Evolutionary conservation across 2,888 invertebrate genomes (phyloP), one percentile per base, ranked within the genome.

Genomic region (Heliconius cydno): DNA sequence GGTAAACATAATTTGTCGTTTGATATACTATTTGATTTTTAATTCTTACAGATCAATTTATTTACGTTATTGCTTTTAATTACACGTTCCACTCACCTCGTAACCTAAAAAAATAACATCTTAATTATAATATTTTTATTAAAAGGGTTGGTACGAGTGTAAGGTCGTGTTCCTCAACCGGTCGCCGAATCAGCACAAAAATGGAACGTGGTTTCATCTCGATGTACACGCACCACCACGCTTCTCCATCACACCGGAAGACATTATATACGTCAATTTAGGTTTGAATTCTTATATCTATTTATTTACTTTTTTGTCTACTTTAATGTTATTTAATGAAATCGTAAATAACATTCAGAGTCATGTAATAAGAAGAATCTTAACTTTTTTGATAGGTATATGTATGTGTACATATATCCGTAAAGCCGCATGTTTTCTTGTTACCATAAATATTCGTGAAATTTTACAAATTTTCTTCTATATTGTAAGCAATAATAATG

Each of bases 201-300:
- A 98, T 95, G 99, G 99, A 91, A 98, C 99, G 89, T 99, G 99
- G 99, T 98, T 99, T 96, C 98, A 99, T 95, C 96, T 99, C 93
- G 98, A 98, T 95, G 99, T 99, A 91, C 98, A 99, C 96, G 98
- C 98, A 92, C 98, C 98, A 91, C 99, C 99, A 88, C 97, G 98
- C 94, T 98, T 98, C 96, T 98, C 98, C 95, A 97, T 98, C 95
- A 98, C 98, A 91, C 98, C 98, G 90, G 98, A 98, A 95, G 98
- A 98, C 95, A 97, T 98, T 95, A 98, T 98, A 95, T 98, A 98
- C 96, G 98, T 98, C 95, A 98, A 98, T 96, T 96, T 98, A 95
- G 96, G 96, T 96, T 87, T 81, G 83, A 57, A 77, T 77, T 4
- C 6, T 38, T 81, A 46, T 52, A 70, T n/a, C 34, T 63, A 76